Conservation (phyloP, 2,113 vertebrate genomes). For the Narcine bancroftii region DNA sequence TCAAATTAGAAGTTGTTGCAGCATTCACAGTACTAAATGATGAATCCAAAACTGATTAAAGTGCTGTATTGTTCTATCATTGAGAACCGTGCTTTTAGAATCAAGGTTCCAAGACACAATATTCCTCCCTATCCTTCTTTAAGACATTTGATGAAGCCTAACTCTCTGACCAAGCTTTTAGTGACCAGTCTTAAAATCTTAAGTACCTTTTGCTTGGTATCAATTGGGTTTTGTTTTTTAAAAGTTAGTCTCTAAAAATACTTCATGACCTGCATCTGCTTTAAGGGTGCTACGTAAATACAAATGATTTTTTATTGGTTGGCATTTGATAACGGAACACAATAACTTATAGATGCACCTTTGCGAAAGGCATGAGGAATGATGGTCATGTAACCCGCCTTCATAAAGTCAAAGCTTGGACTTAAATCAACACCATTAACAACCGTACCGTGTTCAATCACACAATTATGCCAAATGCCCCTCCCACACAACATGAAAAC, state of each 20-base stretch:
- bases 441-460: neutral
- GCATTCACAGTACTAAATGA: neutral
- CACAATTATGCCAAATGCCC: neutral
- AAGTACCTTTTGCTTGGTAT: neutral
- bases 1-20: neutral
- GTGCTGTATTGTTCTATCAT: neutral
- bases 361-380: neutral
- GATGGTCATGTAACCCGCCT: neutral
- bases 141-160: neutral
- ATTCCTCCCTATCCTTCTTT: neutral
- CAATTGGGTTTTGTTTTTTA: neutral
- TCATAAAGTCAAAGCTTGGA: neutral
- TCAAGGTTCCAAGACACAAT: neutral
- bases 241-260: neutral
- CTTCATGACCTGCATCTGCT: neutral
- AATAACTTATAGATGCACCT: neutral
- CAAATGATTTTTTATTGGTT: neutral
- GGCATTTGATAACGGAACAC: neutral
- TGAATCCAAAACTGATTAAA: neutral
- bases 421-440: neutral
- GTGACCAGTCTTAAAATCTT: neutral
- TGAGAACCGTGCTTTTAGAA: neutral
- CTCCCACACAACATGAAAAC: neutral
- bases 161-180: neutral
- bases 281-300: neutral